Evolutionary conservation across 2,888 invertebrate species (phyloP), one percentile per base, ranked within the genome.

Genomic region (Plagodis dolabraria): DNA sequence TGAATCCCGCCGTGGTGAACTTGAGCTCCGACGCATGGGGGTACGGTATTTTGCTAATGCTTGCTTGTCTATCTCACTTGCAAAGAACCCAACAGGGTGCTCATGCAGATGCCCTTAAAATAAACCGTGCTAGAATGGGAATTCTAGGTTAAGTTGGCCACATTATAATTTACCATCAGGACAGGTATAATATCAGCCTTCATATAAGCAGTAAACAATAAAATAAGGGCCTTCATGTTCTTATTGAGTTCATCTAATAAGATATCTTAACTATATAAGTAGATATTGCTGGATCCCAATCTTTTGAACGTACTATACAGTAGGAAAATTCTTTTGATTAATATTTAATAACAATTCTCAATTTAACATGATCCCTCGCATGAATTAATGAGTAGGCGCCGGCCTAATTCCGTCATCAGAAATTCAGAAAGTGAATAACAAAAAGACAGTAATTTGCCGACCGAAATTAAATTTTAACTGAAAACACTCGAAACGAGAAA

Each of bases 381-480:
- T 78, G 80, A 87, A 89, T 87, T 81, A 85, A 84, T 84, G 77
- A 85, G 82, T 68, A 79, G 76, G 71, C 67, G 71, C 71, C 76
- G 72, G 74, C 74, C 79, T 83, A 83, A 85, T 86, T 83, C 77
- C 77, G 69, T 80, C 83, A 82, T 88, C 79, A 83, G 82, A 81
- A 84, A 90, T 87, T 88, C 87, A 85, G 83, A 86, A 88, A 89
- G 85, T 79, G 87, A 85, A 84, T 84, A 86, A 87, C 85, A 87
- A 89, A 88, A 90, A 89, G 86, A 90, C 90, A 86, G 86, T 86
- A 86, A 89, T 89, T 88, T 86, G 82, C 69, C 77, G 80, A 72
- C 77, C 76, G 79, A 84, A 89, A 91, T 89, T 89, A 87, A 89
- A 89, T 89, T 91, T 90, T 87, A 88, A 89, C 83, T 82, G 84